These are phyloP conservation scores for Solenopsis invicta DNA, from an alignment of 1,140 invertebrate species.

Conservation along the genomic window DNA sequence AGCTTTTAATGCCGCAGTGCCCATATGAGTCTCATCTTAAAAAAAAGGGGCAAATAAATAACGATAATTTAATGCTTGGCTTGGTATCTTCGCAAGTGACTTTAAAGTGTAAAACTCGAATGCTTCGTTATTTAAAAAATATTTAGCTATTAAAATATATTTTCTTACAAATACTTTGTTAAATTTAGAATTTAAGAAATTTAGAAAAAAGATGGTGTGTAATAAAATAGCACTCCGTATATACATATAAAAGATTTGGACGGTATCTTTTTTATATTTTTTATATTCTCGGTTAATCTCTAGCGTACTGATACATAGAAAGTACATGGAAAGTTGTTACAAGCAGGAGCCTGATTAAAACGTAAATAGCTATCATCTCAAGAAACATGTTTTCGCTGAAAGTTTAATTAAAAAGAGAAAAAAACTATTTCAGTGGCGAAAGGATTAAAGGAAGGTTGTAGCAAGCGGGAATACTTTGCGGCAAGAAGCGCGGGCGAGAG, in stretches of 20 bases:
- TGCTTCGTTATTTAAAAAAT: neutral
- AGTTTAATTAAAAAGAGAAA: slow-evolving; percentile 63
- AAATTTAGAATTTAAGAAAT: neutral
- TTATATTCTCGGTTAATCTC: slow-evolving; percentile 21
- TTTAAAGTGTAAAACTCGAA: neutral
- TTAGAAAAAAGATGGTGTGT: neutral
- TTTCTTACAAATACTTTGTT: neutral
- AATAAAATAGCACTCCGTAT: neutral
- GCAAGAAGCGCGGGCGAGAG: slow-evolving; percentile 40
- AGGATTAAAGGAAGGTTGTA: slow-evolving; percentile 63
- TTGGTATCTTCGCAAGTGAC: neutral
- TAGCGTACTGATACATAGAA: slow-evolving; percentile 31
- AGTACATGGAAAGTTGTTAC: slow-evolving; percentile 10
- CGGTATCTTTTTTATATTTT: neutral
- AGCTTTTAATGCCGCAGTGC: neutral
- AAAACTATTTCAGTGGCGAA: slow-evolving; percentile 39
- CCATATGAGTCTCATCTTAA: neutral
- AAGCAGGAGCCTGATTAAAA: slow-evolving; percentile 58
- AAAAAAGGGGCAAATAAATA: slow-evolving; percentile 4
- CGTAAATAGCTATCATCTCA: slow-evolving; percentile 61
- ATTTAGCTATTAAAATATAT: neutral
- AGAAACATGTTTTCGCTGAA: slow-evolving; percentile 58
- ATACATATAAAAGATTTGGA: slow-evolving; percentile 4
- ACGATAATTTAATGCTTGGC: neutral
- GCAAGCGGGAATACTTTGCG: slow-evolving; percentile 47